Conservation (phyloP, 2,888 invertebrate genomes). For the Platycheirus rosarum region DNA sequence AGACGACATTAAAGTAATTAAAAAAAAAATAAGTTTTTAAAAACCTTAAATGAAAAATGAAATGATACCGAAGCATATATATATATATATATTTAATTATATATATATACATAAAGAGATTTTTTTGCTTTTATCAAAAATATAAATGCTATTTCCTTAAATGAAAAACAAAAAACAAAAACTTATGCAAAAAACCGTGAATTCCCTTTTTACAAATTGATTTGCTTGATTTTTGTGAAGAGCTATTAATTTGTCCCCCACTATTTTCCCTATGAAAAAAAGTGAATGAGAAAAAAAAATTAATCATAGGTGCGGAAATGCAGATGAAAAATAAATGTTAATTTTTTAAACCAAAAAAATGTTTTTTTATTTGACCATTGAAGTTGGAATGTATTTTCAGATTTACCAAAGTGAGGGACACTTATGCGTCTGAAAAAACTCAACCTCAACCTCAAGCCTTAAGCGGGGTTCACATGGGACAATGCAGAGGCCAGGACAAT, state of each 20-base stretch:
- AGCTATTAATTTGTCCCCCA: conserved; percentile 71
- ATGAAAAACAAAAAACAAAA: conserved; percentile 69
- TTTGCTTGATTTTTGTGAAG: conserved; percentile 73
- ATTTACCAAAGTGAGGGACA: too few species aligned
- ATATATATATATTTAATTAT: conserved; percentile 47
- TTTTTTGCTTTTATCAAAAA: conserved; percentile 75
- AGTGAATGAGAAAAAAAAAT: conserved; percentile 56
- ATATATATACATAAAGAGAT: conserved; percentile 58
- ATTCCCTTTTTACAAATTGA: conserved; percentile 65
- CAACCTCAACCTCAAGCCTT: too few species aligned
- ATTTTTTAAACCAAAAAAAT: conserved; percentile 66
- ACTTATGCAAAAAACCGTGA: conserved; percentile 73
- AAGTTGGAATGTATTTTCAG: neutral
- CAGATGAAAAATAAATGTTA: conserved; percentile 74
- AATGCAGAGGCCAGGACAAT: too few species aligned
- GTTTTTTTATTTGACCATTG: conserved; percentile 9
- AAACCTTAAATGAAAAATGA: conserved; percentile 71
- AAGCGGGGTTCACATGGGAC: too few species aligned
- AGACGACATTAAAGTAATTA: conserved; percentile 59
- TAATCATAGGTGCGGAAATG: conserved; percentile 64
- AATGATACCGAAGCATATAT: conserved; percentile 69
- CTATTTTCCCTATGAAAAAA: conserved; percentile 66
- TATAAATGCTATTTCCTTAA: conserved; percentile 76
- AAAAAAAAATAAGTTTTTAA: conserved; percentile 58
- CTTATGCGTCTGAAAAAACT: too few species aligned